Base-by-base conservation (phyloP, 2,888 invertebrate genomes). In the Cerastoderma edule region DNA sequence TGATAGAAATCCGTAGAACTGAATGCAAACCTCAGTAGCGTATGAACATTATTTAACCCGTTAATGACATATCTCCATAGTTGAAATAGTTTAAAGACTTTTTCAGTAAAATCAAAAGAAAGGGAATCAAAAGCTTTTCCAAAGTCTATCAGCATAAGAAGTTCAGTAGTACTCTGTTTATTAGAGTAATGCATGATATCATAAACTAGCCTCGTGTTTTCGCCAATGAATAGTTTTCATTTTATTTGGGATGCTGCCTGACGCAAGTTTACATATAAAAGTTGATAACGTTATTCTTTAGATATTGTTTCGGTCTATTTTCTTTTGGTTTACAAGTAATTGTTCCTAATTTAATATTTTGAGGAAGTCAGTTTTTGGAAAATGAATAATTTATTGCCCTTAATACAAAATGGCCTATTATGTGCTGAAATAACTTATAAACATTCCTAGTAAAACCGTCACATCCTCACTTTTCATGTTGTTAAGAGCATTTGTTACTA, bases 161-260 rank as follows among this genome's bases (percentile, higher is more conserved):
- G 24, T 22, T 22, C 5, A 24, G 22, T 44, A 75, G 76, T 57
- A 73, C 80, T 64, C 76, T 78, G 46, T 76, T 76, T 27, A 78
- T 67, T 10, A 72, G 19, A 13, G 72, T 24, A 2, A n/a, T n/a
- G n/a, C n/a, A n/a, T n/a, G n/a, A n/a, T n/a, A n/a, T n/a, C n/a
- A n/a, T n/a, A n/a, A n/a, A 82, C 32, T 27, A 78, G 24, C 39
- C 75, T 72, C 32, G 70, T 76, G 48, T 84, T 80, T 68, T 82
- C 80, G 16, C 73, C 78, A 44, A 82, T 75, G 46, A n/a, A 78
- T 57, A n/a, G 19, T 13, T 75, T 78, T 83, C 6, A 78, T 28
- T 35, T 73, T 70, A 39, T 72, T 65, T 32, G 74, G 78, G 30
- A 80, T 78, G 16, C 16, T 54, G 8, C 66, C 72, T 48, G 78